A percentile compares a stretch with the other conserved stretches of the same genome.
Conservation (phyloP, 2,888 invertebrate genomes). For the Apodemia hepburni region DNA sequence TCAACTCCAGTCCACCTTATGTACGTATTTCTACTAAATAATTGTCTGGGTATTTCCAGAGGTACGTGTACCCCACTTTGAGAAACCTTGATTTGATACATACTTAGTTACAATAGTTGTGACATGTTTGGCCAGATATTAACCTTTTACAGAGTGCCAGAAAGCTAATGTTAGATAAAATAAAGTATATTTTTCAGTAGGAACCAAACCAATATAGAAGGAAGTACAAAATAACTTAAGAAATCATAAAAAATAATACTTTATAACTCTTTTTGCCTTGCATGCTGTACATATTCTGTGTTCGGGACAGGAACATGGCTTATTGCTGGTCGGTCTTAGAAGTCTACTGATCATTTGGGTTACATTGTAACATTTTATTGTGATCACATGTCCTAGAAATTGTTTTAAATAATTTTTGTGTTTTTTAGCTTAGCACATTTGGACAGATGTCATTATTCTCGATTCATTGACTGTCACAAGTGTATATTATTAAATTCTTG, state of each 20-base stretch:
- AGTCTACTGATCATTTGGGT: constrained; percentile 40
- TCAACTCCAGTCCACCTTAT: too few relatives aligned
- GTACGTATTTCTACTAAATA: too few relatives aligned
- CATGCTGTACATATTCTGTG: constrained; percentile 34
- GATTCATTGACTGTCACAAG: background rate
- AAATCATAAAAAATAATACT: constrained; percentile 34
- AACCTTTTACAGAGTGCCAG: too few relatives aligned
- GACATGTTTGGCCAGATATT: too few relatives aligned
- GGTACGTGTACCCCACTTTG: too few relatives aligned
- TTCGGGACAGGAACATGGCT: constrained; percentile 36
- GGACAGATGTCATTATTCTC: background rate
- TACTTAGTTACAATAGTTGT: too few relatives aligned
- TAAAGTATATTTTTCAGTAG: too few relatives aligned
- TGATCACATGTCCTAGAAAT: background rate
- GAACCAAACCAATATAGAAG: too few relatives aligned
- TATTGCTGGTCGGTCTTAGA: constrained; percentile 30
- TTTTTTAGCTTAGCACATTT: background rate
- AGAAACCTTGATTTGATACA: too few relatives aligned
- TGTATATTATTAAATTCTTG: background rate
- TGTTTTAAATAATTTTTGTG: background rate
- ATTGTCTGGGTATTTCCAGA: too few relatives aligned
- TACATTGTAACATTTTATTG: constrained; percentile 21
- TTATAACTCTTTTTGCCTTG: constrained; percentile 34
- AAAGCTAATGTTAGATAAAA: too few relatives aligned
- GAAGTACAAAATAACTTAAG: background rate